Conservation (phyloP, 2,113 vertebrate genomes). For the Austrofundulus limnaeus region DNA sequence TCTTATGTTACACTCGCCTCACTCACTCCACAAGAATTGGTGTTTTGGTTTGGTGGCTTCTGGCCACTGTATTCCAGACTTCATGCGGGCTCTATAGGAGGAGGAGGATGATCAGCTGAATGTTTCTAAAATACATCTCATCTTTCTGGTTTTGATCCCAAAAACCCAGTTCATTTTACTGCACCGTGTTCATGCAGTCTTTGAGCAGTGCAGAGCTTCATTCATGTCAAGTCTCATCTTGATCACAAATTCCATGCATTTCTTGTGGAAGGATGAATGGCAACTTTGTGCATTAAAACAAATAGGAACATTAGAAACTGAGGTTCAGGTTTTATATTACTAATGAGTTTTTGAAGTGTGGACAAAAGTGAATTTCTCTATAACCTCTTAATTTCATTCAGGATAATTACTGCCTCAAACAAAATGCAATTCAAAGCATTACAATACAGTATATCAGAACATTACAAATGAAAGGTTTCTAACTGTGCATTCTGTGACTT, state of each 20-base stretch:
- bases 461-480: too few relatives aligned
- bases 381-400: too few relatives aligned
- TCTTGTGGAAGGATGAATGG: neutral
- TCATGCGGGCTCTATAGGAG: constrained; percentile 18
- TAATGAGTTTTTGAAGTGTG: too few relatives aligned
- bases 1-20: constrained; percentile 48
- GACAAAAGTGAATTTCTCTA: too few relatives aligned
- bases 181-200: neutral
- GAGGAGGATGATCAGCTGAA: too few relatives aligned
- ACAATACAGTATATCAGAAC: too few relatives aligned
- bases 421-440: too few relatives aligned
- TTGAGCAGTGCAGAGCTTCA: neutral
- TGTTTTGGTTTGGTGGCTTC: constrained; percentile 53
- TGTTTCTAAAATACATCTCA: constrained; percentile 6
- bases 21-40: constrained; percentile 46
- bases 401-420: too few relatives aligned
- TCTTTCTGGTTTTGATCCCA: neutral
- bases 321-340: too few relatives aligned
- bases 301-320: too few relatives aligned
- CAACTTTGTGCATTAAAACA: too few relatives aligned
- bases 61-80: constrained; percentile 50
- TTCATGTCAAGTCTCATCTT: neutral
- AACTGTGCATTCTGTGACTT: too few relatives aligned
- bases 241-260: neutral
- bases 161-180: neutral